Percentiles rank a stretch among this genome's conserved stretches.
Conservation (phyloP, 2,888 invertebrate species). For the Caenorhabditis wallacei region DNA sequence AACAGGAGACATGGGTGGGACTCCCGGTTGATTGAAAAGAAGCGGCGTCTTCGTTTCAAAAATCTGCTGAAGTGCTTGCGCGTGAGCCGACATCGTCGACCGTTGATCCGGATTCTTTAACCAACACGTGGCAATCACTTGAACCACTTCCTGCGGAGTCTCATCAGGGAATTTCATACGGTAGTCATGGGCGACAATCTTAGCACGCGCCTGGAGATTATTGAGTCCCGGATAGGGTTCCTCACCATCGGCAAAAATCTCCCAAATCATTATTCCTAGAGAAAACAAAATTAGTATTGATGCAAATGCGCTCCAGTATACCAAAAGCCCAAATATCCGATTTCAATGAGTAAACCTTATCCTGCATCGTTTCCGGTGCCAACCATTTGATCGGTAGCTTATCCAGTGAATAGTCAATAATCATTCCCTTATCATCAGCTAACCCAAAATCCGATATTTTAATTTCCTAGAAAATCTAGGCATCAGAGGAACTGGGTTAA, state of each 20-base stretch:
- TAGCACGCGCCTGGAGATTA: slow-evolving; percentile 76
- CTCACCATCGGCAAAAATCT: slow-evolving; percentile 76
- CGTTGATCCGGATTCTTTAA: slow-evolving; percentile 76
- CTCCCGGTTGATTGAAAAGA: slow-evolving; percentile 1
- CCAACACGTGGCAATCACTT: slow-evolving; percentile 75
- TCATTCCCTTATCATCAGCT: slow-evolving; percentile 70
- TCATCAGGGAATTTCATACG: slow-evolving; percentile 78
- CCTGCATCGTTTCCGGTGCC: slow-evolving; percentile 78
- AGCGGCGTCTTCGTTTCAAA: slow-evolving; percentile 22
- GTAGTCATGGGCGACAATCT: slow-evolving; percentile 77
- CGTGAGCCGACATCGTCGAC: slow-evolving; percentile 68
- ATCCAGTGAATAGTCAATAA: slow-evolving; percentile 76
- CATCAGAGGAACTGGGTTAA: too few relatives aligned
- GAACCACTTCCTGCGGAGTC: slow-evolving; percentile 65
- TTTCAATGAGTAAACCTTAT: slow-evolving; percentile 76
- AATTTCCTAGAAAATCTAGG: slow-evolving; percentile 66
- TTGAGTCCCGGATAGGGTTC: slow-evolving; percentile 79
- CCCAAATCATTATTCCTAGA: slow-evolving; percentile 74
- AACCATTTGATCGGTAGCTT: slow-evolving; percentile 81
- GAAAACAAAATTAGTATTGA: too few relatives aligned
- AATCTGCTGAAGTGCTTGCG: slow-evolving; percentile 20
- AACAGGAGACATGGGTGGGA: background rate
- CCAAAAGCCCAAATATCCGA: slow-evolving; percentile 76
- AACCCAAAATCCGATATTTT: slow-evolving; percentile 84
- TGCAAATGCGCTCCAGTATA: background rate